Percentiles rank a stretch among this genome's conserved stretches.
Conservation (phyloP, 2,888 invertebrate genomes). For the Proisotoma minuta region DNA sequence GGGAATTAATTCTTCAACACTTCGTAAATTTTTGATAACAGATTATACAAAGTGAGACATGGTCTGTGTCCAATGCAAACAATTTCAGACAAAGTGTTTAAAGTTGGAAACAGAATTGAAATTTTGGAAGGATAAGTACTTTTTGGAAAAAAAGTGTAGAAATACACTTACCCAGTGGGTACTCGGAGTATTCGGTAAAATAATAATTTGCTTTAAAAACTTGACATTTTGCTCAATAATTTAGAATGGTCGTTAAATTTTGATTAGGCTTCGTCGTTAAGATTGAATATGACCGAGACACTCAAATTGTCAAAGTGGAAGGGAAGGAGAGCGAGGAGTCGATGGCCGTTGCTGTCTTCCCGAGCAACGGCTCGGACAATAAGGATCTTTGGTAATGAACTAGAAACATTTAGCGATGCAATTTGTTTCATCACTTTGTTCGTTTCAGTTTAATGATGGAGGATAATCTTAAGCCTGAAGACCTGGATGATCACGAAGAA, state of each 20-base stretch:
- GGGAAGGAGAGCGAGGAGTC: conserved; percentile 31
- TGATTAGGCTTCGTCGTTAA: conserved; percentile 30
- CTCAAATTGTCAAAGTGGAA: conserved; percentile 16
- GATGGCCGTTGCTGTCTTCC: conserved; percentile 12
- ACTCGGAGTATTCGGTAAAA: conserved; percentile 5
- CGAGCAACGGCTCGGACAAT: neutral
- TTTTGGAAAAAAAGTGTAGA: neutral
- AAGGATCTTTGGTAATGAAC: neutral
- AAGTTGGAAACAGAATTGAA: neutral
- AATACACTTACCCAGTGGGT: neutral
- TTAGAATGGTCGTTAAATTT: too few species aligned
- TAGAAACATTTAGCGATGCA: neutral
- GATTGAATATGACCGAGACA: conserved; percentile 24
- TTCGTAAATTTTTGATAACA: too few species aligned
- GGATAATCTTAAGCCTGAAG: neutral
- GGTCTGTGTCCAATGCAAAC: too few species aligned
- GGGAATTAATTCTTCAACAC: too few species aligned
- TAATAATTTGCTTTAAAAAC: neutral
- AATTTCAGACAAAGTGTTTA: too few species aligned
- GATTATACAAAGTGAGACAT: too few species aligned
- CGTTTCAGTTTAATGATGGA: conserved; percentile 12
- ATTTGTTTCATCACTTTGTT: neutral
- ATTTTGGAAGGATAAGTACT: conserved; percentile 4
- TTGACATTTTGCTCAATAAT: neutral
- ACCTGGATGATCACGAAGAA: neutral